phyloP scores from a whole-genome alignment of 2,797 vertebrate species.

The Florisuga fusca region DNA sequence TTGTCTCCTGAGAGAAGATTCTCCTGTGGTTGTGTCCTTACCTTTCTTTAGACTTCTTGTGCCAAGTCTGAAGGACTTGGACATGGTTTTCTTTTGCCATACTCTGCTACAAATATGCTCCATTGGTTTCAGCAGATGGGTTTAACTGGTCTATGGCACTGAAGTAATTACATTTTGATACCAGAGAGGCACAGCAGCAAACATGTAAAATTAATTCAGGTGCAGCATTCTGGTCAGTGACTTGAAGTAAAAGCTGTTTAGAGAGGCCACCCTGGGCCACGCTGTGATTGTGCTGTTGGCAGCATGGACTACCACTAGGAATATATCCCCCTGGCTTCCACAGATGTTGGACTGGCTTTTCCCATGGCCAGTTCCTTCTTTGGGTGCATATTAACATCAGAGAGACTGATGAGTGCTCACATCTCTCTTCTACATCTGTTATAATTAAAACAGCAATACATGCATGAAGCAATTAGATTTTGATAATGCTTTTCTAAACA shows the following conservation, averaged over 20 bases:
- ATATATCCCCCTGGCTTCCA: background rate
- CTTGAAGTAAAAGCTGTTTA: background rate
- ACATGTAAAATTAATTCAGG: slow-evolving; percentile 38
- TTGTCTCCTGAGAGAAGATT: background rate
- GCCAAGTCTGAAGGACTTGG: background rate
- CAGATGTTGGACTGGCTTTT: background rate
- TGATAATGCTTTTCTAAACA: slow-evolving; percentile 64
- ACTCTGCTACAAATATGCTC: background rate
- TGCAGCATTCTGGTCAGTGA: background rate
- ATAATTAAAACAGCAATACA: slow-evolving; percentile 53
- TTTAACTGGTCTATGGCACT: slow-evolving; percentile 25
- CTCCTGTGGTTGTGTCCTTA: background rate
- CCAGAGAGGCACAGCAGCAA: background rate
- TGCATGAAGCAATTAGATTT: slow-evolving; percentile 44
- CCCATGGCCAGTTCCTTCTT: background rate
- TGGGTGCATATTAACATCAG: background rate
- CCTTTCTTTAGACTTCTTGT: background rate
- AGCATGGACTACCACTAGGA: background rate
- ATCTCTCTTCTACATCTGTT: slow-evolving; percentile 8
- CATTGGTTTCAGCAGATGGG: slow-evolving; percentile 38
- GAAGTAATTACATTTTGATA: slow-evolving; percentile 54
- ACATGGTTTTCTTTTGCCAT: background rate
- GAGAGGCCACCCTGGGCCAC: background rate
- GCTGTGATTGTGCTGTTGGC: background rate
- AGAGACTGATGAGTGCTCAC: background rate